These are phyloP conservation scores for Zosterops hypoxanthus DNA, from an alignment of 2,113 vertebrate genomes.

Conservation along the genomic window DNA sequence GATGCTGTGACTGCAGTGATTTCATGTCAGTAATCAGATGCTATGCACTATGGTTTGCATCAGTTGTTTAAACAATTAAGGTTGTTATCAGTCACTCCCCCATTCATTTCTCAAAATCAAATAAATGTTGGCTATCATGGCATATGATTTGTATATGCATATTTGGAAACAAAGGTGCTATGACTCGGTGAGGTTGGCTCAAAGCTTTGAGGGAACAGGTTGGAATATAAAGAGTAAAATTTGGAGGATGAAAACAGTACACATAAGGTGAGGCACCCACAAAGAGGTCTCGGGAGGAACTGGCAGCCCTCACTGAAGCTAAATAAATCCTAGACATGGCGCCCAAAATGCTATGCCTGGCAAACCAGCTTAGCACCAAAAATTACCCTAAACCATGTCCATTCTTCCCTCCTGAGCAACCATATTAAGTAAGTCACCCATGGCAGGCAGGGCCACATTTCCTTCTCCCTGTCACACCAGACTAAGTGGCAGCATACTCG, in stretches of 20 bases:
- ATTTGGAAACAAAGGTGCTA: background rate
- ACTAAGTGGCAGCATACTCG: accelerated
- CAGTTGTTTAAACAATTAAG: background rate
- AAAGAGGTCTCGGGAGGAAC: background rate
- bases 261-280: background rate
- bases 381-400: background rate
- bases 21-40: conserved; percentile 4
- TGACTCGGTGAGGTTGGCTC: background rate
- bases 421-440: accelerated
- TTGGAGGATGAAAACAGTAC: background rate
- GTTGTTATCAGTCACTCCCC: background rate
- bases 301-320: background rate
- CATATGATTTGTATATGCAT: background rate
- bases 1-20: background rate
- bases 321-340: background rate
- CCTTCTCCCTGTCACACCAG: background rate
- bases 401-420: background rate
- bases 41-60: background rate
- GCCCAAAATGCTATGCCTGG: background rate
- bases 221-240: background rate
- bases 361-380: background rate
- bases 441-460: background rate
- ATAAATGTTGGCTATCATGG: background rate
- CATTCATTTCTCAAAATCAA: background rate
- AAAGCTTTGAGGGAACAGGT: background rate